Conservation (phyloP, 1,140 invertebrate genomes). For the Zaprionus vittiger region DNA sequence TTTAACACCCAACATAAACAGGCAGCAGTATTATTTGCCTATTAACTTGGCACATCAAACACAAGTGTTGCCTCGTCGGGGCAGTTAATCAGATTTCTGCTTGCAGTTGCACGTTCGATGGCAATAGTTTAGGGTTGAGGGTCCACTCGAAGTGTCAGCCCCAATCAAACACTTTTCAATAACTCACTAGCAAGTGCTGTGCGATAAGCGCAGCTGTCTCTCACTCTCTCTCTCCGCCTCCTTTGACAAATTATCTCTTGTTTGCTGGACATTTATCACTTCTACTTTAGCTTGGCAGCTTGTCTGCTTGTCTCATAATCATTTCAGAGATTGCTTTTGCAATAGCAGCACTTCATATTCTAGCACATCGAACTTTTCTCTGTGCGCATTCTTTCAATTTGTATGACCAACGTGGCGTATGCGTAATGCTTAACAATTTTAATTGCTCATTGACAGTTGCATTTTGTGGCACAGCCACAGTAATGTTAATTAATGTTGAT, state of each 20-base stretch:
- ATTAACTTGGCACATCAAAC: conserved; percentile 55
- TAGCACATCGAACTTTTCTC: not conserved
- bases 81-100: conserved; percentile 59
- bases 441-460: not conserved
- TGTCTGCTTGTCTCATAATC: conserved; percentile 17
- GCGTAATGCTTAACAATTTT: conserved; percentile 6
- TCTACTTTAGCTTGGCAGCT: too few species aligned
- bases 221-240: not conserved
- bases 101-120: conserved; percentile 60
- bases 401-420: not conserved
- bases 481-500: conserved; percentile 27
- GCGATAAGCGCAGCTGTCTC: conserved; percentile 18
- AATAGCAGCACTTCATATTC: too few species aligned
- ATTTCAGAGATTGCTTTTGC: not conserved
- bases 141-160: not conserved
- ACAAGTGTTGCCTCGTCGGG: conserved; percentile 62
- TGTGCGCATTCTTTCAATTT: too few species aligned
- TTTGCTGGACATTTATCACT: conserved; percentile 68
- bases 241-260: conserved; percentile 61
- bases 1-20: conserved; percentile 42
- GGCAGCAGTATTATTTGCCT: conserved; percentile 15
- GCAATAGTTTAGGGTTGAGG: not conserved
- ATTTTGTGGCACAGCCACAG: not conserved
- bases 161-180: conserved; percentile 31
- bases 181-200: conserved; percentile 50